These are phyloP conservation scores for Nettapus auritus DNA, from an alignment of 2,113 vertebrate genomes.

Conservation along the genomic window DNA sequence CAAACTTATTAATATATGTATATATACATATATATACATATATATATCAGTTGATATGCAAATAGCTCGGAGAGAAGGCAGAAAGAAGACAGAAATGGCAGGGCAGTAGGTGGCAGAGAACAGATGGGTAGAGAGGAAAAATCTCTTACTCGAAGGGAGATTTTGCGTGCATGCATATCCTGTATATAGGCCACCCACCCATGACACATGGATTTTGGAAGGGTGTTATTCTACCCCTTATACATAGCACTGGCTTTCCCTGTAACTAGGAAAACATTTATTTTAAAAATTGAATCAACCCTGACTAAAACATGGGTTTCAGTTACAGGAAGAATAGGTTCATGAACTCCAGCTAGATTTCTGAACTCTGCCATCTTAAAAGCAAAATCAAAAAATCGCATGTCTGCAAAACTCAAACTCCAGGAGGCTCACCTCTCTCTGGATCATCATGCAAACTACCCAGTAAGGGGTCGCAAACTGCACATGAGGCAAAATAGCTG, in stretches of 20 bases:
- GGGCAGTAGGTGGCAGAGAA: neutral
- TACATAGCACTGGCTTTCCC: constrained; percentile 22
- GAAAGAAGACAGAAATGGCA: constrained; percentile 1
- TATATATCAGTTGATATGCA: neutral
- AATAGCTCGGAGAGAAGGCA: neutral
- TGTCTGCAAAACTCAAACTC: neutral
- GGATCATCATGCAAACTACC: neutral
- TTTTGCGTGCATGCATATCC: constrained; percentile 1
- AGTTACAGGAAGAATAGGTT: constrained; percentile 67
- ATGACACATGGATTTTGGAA: constrained; percentile 31
- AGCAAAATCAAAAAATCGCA: neutral
- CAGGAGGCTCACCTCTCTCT: neutral
- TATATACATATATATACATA: no score
- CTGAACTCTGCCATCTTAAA: constrained; percentile 42
- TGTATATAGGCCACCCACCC: constrained; percentile 33
- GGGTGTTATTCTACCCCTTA: constrained; percentile 57
- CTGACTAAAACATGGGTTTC: constrained; percentile 64
- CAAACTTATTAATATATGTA: neutral
- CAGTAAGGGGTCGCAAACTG: neutral
- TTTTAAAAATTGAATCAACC: constrained; percentile 69
- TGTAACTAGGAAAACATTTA: constrained; percentile 62
- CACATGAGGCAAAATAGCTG: neutral
- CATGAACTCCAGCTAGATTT: constrained; percentile 61
- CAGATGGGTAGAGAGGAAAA: neutral
- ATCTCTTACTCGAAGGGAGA: neutral